Percentiles rank a stretch among this genome's conserved stretches.
These are phyloP conservation scores for Meiosimyza decipiens DNA, from an alignment of 2,888 invertebrate genomes.

Conservation along the genomic window DNA sequence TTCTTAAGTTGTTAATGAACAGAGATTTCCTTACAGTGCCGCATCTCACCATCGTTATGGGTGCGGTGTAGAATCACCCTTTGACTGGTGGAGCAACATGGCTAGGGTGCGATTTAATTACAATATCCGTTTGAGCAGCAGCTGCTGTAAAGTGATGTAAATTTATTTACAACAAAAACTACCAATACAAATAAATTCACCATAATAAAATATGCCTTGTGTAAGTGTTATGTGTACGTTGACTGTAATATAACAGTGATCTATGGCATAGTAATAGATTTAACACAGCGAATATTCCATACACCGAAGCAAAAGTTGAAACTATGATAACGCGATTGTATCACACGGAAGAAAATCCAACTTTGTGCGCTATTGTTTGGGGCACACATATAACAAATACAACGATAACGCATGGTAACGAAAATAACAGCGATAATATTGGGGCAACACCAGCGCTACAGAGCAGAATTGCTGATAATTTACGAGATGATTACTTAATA, in stretches of 20 bases:
- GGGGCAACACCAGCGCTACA: conserved; percentile 23
- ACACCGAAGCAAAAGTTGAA: conserved; percentile 27
- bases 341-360: conserved; percentile 64
- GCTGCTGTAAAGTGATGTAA: conserved; percentile 22
- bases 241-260: neutral
- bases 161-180: conserved; percentile 8
- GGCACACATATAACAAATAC: conserved; percentile 56
- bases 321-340: conserved; percentile 65
- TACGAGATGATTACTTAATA: conserved; percentile 56
- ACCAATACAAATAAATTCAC: no score
- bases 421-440: conserved; percentile 47
- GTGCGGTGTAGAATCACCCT: no score
- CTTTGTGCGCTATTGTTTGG: conserved; percentile 65
- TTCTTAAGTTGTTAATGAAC: conserved; percentile 2
- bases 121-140: conserved; percentile 36
- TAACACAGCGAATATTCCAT: neutral
- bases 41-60: no score
- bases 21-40: neutral
- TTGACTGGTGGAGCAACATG: no score
- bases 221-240: neutral
- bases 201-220: neutral
- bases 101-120: no score
- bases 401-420: conserved; percentile 49
- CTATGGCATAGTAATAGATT: neutral
- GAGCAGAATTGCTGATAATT: conserved; percentile 43